Conservation (phyloP, 1,140 invertebrate species). For the Branchinecta lindahli region DNA sequence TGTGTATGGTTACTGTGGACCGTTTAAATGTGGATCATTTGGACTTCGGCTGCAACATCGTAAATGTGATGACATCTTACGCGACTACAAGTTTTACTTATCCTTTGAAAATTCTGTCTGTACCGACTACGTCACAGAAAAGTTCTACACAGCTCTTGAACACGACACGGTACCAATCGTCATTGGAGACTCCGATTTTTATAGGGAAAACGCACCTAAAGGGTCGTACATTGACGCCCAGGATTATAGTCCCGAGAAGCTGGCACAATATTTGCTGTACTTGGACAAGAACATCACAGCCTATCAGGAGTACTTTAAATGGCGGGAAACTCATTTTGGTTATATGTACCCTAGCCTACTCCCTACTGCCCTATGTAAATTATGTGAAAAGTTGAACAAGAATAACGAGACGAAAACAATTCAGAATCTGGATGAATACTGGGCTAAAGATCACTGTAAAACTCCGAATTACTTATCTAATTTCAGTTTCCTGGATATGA, state of each 20-base stretch:
- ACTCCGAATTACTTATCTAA: background rate
- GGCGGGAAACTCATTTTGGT: slow-evolving; percentile 27
- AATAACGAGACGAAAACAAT: slow-evolving; percentile 11
- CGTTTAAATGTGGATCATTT: slow-evolving; percentile 23
- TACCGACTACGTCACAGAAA: slow-evolving; percentile 29
- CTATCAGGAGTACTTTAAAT: slow-evolving; percentile 32
- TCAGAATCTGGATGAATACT: slow-evolving; percentile 18
- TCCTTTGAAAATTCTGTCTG: slow-evolving; percentile 25
- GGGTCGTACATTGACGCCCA: slow-evolving; percentile 30
- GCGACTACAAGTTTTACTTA: slow-evolving; percentile 20
- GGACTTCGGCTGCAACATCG: slow-evolving; percentile 2
- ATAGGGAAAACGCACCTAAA: slow-evolving; percentile 26
- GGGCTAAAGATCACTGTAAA: slow-evolving; percentile 17
- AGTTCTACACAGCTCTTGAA: slow-evolving; percentile 24
- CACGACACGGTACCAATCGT: slow-evolving; percentile 25
- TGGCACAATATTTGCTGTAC: slow-evolving; percentile 22
- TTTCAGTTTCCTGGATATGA: background rate
- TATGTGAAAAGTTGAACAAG: slow-evolving; percentile 16
- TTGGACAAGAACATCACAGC: slow-evolving; percentile 23
- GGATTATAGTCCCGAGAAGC: slow-evolving; percentile 11
- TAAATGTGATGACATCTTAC: slow-evolving; percentile 23
- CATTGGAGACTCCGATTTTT: slow-evolving; percentile 23
- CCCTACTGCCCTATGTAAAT: slow-evolving; percentile 13
- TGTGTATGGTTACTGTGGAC: slow-evolving; percentile 29
- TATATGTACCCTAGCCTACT: slow-evolving; percentile 12